Evolutionary conservation across 2,797 vertebrate genomes (phyloP), one percentile per base, ranked within the genome.

Genomic region (Manis javanica): DNA sequence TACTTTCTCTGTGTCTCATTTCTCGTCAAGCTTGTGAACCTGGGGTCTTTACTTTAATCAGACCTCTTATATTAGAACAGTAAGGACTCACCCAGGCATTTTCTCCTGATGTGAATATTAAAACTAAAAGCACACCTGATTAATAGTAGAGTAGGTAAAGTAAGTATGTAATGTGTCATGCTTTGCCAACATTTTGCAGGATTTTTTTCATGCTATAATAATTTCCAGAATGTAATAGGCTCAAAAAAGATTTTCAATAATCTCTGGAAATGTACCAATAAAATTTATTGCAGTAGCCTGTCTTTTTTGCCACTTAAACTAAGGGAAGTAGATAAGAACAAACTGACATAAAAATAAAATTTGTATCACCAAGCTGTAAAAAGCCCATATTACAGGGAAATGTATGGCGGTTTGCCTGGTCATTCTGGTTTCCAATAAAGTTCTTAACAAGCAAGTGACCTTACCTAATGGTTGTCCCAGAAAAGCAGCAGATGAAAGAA

Each of bases 401-500:
- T 55, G 26, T 1, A 31, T 7, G 37, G 57, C 18, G 59, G 81
- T 85, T 64, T 53, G 10, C 31, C 55, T 49, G 53, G 63, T 46
- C 31, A 59, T 85, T 59, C 26, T 55, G 16, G 63, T 75, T 92
- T 69, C 34, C 13, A 77, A 68, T 87, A 69, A 86, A 79, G 86
- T 71, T 78, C 59, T 82, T 63, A 87, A 92, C 4, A 79, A 90
- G 69, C 21, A 77, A 93, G 23, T 57, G 24, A 77, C 71, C 71
- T 91, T 84, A 78, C 16, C 29, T 95, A 51, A 78, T 84, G 12
- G 34, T 86, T 75, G 51, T 46, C 24, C 53, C 23, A 66, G 59
- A 72, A 79, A 93, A 94, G 82, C 14, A 87, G 37, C 4, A 75
- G 55, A 63, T 59, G 75, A 86, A 79, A 85, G 51, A 91, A 82